A percentile compares a stretch with the other conserved stretches of the same genome.
Evolutionary conservation across 2,888 invertebrate species (phyloP).

Genomic region (Unio pictorum): DNA sequence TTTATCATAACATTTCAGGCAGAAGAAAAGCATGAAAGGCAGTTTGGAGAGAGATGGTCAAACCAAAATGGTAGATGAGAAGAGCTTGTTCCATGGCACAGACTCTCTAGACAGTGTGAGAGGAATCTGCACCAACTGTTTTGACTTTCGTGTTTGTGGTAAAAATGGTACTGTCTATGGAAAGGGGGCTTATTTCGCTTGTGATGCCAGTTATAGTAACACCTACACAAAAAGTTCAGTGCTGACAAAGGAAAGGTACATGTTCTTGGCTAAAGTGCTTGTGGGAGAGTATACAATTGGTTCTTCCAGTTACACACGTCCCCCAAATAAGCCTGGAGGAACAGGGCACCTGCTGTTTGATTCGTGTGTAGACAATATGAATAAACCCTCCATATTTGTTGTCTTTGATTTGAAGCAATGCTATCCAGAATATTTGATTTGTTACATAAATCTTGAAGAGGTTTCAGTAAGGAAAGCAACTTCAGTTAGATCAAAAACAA

Average conservation of each 20-base stretch:
- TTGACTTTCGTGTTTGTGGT: slow-evolving; percentile 51
- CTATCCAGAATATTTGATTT: slow-evolving; percentile 57
- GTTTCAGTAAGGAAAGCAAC: too few relatives aligned
- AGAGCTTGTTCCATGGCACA: slow-evolving; percentile 52
- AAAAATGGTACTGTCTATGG: slow-evolving; percentile 55
- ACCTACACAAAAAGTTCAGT: slow-evolving; percentile 20
- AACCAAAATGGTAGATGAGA: slow-evolving; percentile 21
- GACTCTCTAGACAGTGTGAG: slow-evolving; percentile 35
- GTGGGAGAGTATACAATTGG: slow-evolving; percentile 53
- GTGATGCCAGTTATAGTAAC: slow-evolving; percentile 42
- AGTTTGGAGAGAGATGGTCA: slow-evolving; percentile 9
- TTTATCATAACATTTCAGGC: slow-evolving; percentile 12
- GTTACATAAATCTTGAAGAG: slow-evolving; percentile 13
- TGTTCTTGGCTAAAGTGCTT: slow-evolving; percentile 54
- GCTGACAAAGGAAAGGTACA: slow-evolving; percentile 19
- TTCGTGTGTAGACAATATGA: slow-evolving; percentile 51
- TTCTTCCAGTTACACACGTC: slow-evolving; percentile 20
- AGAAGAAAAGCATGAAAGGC: slow-evolving; percentile 22
- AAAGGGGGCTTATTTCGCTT: slow-evolving; percentile 51
- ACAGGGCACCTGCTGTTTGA: slow-evolving; percentile 43
- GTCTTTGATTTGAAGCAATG: slow-evolving; percentile 51
- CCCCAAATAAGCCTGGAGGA: slow-evolving; percentile 37
- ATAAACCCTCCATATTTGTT: slow-evolving; percentile 47
- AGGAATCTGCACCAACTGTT: slow-evolving; percentile 49
- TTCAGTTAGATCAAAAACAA: too few relatives aligned